Percentiles rank a stretch among this genome's conserved stretches.
Conservation (phyloP, 2,888 invertebrate genomes). For the Cerastis rubricosa region DNA sequence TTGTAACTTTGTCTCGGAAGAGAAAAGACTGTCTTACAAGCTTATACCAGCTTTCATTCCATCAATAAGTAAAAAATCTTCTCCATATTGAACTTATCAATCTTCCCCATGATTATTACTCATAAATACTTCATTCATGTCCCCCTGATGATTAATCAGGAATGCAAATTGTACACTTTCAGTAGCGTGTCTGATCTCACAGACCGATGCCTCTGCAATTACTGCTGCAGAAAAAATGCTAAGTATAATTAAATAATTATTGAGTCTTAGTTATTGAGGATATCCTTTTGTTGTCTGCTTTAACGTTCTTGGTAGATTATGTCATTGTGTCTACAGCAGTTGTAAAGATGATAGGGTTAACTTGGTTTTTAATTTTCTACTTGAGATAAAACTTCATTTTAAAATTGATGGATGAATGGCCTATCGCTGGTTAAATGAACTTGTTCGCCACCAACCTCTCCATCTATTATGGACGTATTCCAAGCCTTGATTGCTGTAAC, state of each 20-base stretch:
- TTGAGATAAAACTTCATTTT: background rate
- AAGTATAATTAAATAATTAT: slow-evolving; percentile 38
- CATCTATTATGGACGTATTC: background rate
- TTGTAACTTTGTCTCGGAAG: background rate
- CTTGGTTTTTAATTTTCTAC: background rate
- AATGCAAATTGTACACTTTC: slow-evolving; percentile 67
- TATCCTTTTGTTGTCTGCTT: slow-evolving; percentile 21
- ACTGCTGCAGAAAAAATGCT: slow-evolving; percentile 41
- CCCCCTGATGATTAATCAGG: slow-evolving; percentile 44
- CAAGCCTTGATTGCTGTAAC: background rate
- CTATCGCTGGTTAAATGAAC: background rate
- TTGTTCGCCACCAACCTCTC: background rate
- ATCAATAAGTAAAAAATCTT: background rate
- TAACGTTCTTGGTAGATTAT: slow-evolving; percentile 7
- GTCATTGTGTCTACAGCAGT: background rate
- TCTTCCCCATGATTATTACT: background rate
- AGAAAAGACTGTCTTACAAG: background rate
- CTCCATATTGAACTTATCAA: background rate
- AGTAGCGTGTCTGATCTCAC: slow-evolving; percentile 67
- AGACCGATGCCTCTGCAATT: slow-evolving; percentile 65
- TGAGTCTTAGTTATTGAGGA: slow-evolving; percentile 25
- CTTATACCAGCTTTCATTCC: background rate
- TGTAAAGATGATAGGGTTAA: background rate
- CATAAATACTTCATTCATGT: slow-evolving; percentile 10
- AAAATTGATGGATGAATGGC: background rate